Evolutionary conservation across 2,888 invertebrate genomes (phyloP).

Genomic region (Metellina segmentata): DNA sequence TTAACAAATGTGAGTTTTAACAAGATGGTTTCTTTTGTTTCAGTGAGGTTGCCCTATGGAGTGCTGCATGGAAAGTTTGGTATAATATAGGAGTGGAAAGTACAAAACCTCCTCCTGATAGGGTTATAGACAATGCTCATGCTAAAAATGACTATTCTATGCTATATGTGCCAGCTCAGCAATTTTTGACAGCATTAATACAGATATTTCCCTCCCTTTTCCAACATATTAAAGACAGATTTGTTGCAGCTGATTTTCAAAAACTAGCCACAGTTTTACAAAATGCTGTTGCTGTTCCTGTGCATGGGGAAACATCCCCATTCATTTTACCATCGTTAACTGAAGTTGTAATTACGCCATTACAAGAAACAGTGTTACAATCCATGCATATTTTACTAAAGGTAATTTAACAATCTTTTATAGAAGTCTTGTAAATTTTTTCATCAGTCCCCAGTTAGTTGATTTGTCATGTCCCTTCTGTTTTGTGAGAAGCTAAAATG

Average conservation of each 20-base stretch:
- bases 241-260: slow-evolving; percentile 88
- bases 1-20: neutral
- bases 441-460: too few species aligned
- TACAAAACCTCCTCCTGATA: slow-evolving; percentile 84
- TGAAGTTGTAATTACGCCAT: slow-evolving; percentile 88
- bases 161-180: slow-evolving; percentile 93
- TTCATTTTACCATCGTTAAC: slow-evolving; percentile 90
- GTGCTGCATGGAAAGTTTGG: slow-evolving; percentile 93
- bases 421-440: neutral
- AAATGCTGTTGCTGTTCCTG: slow-evolving; percentile 89
- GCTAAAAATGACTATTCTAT: slow-evolving; percentile 73
- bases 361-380: slow-evolving; percentile 92
- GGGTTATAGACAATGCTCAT: slow-evolving; percentile 78
- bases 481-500: too few species aligned
- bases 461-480: too few species aligned
- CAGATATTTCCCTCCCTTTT: slow-evolving; percentile 98
- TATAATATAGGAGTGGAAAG: slow-evolving; percentile 91
- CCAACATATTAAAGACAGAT: slow-evolving; percentile 90
- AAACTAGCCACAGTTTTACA: slow-evolving; percentile 89
- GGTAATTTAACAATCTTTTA: slow-evolving; percentile 82
- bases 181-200: slow-evolving; percentile 95
- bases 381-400: slow-evolving; percentile 93
- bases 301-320: slow-evolving; percentile 89
- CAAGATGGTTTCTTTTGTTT: too few species aligned
- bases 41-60: slow-evolving; percentile 84